phyloP scores from a whole-genome alignment of 2,113 vertebrate genomes.

The Pseudopodoces humilis region DNA sequence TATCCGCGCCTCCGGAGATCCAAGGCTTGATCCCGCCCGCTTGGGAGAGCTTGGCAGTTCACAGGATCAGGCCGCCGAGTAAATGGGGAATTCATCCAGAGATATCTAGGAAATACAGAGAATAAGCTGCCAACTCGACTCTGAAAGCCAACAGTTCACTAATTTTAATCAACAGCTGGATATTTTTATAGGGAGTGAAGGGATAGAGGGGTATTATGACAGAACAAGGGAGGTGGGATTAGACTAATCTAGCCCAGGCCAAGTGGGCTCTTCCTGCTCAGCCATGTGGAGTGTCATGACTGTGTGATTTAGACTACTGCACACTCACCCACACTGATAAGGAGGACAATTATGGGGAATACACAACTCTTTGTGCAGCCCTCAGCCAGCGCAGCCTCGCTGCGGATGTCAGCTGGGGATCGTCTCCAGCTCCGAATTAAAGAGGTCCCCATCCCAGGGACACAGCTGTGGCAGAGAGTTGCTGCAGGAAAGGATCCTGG shows the following conservation, averaged over 20 bases:
- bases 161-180: conserved; percentile 72
- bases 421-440: conserved; percentile 15
- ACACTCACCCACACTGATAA: conserved; percentile 65
- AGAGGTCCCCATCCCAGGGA: background rate
- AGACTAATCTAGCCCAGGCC: conserved; percentile 65
- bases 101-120: conserved; percentile 36
- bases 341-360: conserved; percentile 54
- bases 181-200: conserved; percentile 69
- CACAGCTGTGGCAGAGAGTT: rapidly evolving
- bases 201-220: conserved; percentile 67
- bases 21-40: background rate
- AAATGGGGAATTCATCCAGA: conserved; percentile 62
- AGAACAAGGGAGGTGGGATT: conserved; percentile 70
- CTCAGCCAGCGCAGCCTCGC: background rate
- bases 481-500: background rate
- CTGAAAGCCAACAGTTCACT: conserved; percentile 59
- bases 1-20: background rate
- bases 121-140: conserved; percentile 43
- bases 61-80: conserved; percentile 10
- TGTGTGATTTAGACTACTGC: conserved; percentile 69
- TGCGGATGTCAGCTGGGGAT: background rate
- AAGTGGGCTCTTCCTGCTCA: conserved; percentile 68
- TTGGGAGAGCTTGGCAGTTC: background rate
- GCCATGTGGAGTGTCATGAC: conserved; percentile 63
- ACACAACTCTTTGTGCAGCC: background rate